Evolutionary conservation across 2,888 invertebrate genomes (phyloP), one percentile per base, ranked within the genome.

Genomic region (Epiblema foenella): DNA sequence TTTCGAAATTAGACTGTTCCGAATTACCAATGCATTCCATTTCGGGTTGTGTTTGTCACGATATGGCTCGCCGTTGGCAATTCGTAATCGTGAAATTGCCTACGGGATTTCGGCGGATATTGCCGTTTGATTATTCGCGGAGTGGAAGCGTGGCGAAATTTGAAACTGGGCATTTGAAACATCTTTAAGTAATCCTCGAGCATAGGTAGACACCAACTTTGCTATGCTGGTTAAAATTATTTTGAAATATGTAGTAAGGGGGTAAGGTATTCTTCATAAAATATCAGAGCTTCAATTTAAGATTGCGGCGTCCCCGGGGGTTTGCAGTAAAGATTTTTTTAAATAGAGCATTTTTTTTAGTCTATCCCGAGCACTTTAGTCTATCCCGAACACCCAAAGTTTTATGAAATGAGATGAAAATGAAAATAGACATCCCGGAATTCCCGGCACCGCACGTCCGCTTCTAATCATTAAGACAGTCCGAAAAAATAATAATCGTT

Each of bases 101-200:
- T 46, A 49, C 66, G 60, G 66, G 66, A 66, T 66, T 71, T 65
- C 52, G 49, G 49, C 70, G 66, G 70, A 71, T 71, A 71, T 71
- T 71, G 60, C 66, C 59, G 65, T 66, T 60, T 66, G 60, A 60
- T 60, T 66, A 62, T 60, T 66, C 20, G 52, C 42, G 59, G 24
- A 33, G 49, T 29, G 24, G 54, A 54, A 49, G 60, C 65, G 60
- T 33, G 60, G 52, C 20, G 0, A 66, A 66, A 60, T 56, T 65
- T 60, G 58, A 33, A 70, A 62, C 37, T 49, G 29, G 49, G 15
- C 5, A 11, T 70, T 70, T 24, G 1, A 60, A 60, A 60, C 29
- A 54, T 20, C 51, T 59, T 33, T 17, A 65, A 52, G 42, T 64
- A 42, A 69, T 59, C 29, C n/a, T 65, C 29, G 24, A 33, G 15